Evolutionary conservation across 2,888 invertebrate genomes (phyloP).

Genomic region (Volucella zonaria): DNA sequence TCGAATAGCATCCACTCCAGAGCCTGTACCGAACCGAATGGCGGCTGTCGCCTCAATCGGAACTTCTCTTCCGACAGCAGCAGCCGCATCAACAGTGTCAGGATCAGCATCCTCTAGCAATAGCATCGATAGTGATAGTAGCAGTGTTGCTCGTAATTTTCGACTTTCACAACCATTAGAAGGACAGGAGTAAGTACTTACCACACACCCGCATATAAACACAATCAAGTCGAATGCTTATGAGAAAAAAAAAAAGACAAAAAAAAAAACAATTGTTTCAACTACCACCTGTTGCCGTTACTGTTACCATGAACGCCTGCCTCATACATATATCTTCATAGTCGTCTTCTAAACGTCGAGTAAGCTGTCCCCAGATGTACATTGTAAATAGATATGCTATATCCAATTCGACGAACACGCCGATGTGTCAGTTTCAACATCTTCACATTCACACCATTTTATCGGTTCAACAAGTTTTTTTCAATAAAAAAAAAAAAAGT

Average conservation of each 20-base stretch:
- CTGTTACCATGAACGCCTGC: conserved; percentile 60
- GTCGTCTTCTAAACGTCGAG: conserved; percentile 46
- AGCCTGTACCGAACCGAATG: conserved; percentile 50
- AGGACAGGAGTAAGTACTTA: conserved; percentile 76
- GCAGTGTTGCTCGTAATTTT: conserved; percentile 79
- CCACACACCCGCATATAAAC: neutral
- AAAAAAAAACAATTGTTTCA: conserved; percentile 39
- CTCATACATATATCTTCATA: conserved; percentile 50
- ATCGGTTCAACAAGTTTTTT: conserved; percentile 46
- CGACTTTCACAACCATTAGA: conserved; percentile 77
- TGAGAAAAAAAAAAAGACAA: neutral
- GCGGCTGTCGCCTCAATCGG: conserved; percentile 68
- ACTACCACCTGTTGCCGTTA: conserved; percentile 58
- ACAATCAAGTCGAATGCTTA: conserved; percentile 47
- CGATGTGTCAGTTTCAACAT: conserved; percentile 30
- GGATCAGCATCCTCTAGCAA: conserved; percentile 73
- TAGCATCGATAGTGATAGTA: conserved; percentile 77
- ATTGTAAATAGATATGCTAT: conserved; percentile 69
- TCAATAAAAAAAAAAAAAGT: conserved; percentile 47
- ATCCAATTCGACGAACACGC: conserved; percentile 36
- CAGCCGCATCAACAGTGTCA: conserved; percentile 59
- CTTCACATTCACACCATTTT: conserved; percentile 56
- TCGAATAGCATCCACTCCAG: conserved; percentile 32
- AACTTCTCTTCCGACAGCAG: conserved; percentile 66
- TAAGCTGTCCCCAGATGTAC: conserved; percentile 40